These are phyloP conservation scores for Poeciliopsis prolifica DNA, from an alignment of 2,113 vertebrate genomes.

Conservation along the genomic window DNA sequence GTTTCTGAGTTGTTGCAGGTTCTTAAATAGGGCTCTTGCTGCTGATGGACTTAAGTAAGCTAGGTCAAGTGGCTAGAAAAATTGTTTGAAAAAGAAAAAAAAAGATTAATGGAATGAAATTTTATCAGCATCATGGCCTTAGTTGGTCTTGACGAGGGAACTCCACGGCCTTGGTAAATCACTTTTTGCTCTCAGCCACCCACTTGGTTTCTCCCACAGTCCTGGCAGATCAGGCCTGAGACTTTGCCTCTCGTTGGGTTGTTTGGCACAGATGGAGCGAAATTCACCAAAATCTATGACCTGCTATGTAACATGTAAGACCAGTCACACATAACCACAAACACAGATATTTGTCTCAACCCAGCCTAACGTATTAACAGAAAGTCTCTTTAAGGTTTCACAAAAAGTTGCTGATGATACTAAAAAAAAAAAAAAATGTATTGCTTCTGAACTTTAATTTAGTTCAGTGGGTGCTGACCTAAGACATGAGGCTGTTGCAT, in stretches of 20 bases:
- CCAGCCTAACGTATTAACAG: conserved; percentile 23
- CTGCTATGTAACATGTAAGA: conserved; percentile 40
- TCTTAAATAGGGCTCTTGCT: not conserved
- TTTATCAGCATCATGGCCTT: not conserved
- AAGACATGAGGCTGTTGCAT: not conserved
- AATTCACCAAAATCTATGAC: conserved; percentile 39
- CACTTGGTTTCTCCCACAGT: conserved; percentile 49
- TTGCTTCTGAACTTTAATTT: not conserved
- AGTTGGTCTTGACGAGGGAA: conserved; percentile 13
- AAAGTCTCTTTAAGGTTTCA: conserved; percentile 26
- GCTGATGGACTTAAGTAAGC: not conserved
- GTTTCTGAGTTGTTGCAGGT: too few relatives aligned
- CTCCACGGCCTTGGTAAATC: conserved; percentile 22
- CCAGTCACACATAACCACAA: conserved; percentile 39
- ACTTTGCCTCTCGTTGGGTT: conserved; percentile 3
- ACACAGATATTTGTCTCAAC: conserved; percentile 37
- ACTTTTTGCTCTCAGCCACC: conserved; percentile 52
- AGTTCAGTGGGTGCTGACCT: too few relatives aligned
- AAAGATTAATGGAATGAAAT: conserved; percentile 9
- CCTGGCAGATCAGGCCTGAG: conserved; percentile 29
- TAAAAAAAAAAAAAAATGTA: not conserved
- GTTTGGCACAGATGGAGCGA: conserved; percentile 30
- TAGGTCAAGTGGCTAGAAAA: conserved; percentile 10
- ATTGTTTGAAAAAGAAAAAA: not conserved
- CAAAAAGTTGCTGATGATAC: conserved; percentile 31